Base-by-base conservation (phyloP, 2,888 invertebrate genomes). In the Acrobasis consociella region DNA sequence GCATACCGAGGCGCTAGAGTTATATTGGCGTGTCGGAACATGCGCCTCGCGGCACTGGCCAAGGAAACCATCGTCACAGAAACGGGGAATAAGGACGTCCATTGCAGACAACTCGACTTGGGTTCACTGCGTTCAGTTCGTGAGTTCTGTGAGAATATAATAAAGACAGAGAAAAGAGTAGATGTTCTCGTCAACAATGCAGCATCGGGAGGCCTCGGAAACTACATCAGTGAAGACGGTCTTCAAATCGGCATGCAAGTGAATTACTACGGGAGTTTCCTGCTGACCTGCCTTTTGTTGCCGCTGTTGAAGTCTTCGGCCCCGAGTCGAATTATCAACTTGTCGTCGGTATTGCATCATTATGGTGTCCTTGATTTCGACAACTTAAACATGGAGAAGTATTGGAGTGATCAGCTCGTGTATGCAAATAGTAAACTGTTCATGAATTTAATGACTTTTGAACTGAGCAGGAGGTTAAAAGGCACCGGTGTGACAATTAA, bases 201-300 rank as follows among this genome's bases (percentile, higher is more conserved):
- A 7, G 94, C 94, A 10, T 86, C 92, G 11, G 90, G 86, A 22
- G 91, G 90, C 10, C 79, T 89, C 55, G 88, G 90, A 15, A 89
- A 90, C 72, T 83, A 86, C 68, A 93, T 89, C 71, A 95, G 95
- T 3, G 90, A 93, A 72, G 95, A 96, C 74, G 95, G 95, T 5
- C 86, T 96, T 64, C 95, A 96, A 71, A 79, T 92, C n/a, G 94
- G 94, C 64, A 94, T 95, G 93, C 95, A 95, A 76, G 93, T 95
- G 58, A 96, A 96, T 80, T 94, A 95, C 81, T 95, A 95, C 75
- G 95, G 95, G 13, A 95, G 94, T 1, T 97, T 96, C 79, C 87
- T 97, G 62, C 86, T 97, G 61, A 96, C 96, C 2, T 94, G 95
- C 74, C 86, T 96, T 15, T 72, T 94, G 68, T 61, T 91, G 15